Base-by-base conservation (phyloP, 1,140 invertebrate genomes). In the Temnothorax nylanderi region DNA sequence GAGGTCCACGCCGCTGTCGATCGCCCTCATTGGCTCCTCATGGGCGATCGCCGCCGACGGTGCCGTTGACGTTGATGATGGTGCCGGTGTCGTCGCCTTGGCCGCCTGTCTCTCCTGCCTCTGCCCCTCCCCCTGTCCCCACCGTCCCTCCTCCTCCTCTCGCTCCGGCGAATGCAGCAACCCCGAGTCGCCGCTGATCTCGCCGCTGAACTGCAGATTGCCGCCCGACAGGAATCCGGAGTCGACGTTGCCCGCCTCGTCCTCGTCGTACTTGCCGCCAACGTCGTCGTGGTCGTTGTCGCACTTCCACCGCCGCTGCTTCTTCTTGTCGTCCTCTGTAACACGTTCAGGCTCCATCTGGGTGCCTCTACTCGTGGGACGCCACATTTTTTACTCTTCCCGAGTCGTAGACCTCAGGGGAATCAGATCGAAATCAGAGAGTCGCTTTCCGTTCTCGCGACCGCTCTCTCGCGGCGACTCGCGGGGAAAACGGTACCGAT, bases 151-250 rank as follows among this genome's bases (percentile, higher is more conserved):
- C 26, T 26, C 26, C 26, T 26, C 26, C 26, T 26, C 26, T 26
- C 26, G 26, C 41, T 21, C 34, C 41, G 51, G 3, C 34, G 62
- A 65, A 3, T 64, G 62, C 75, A 11, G 49, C 44, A 77, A 65
- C 44, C 92, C 91, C 62, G 49, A 67, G n/a, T 87, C 88, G 69
- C 47, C 90, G 88, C 8, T 69, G 44, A 91, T 21, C 26, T 93
- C 94, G 37, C 93, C 93, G 60, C 95, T 95, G n/a, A 95, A 69
- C 58, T 95, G 89, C 13, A 96, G 86, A 92, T 96, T 96, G 26
- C 94, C 95, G 81, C 95, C 95, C 4, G 96, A 97, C 16, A 96
- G 88, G 90, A 96, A 96, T 6, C 96, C 96, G 58, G 96, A 96
- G 76, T 95, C 95, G 32, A 88, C 60, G 58, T 88, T 76, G 32